Evolutionary conservation across 2,888 invertebrate species (phyloP).

Genomic region (Therioaphis trifolii): DNA sequence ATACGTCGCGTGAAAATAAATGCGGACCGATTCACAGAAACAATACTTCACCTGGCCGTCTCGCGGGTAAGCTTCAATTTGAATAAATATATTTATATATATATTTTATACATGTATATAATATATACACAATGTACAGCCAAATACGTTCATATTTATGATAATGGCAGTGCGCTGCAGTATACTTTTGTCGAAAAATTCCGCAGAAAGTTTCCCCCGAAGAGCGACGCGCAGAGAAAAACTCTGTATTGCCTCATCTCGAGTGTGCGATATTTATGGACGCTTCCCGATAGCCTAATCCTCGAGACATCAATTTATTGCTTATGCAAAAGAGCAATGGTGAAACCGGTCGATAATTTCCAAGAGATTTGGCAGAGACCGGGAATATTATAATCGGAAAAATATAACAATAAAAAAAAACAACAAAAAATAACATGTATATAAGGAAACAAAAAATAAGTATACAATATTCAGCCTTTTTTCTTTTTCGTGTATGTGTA

Average conservation of each 20-base stretch:
- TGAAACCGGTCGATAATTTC: conserved; percentile 56
- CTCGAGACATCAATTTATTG: conserved; percentile 59
- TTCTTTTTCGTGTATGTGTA: not conserved
- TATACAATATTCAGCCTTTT: conserved; percentile 8
- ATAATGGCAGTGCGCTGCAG: not conserved
- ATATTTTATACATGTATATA: too few relatives aligned
- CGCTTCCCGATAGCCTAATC: conserved; percentile 62
- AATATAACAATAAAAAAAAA: conserved; percentile 59
- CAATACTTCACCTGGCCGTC: not conserved
- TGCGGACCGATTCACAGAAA: not conserved
- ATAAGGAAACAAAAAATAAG: not conserved
- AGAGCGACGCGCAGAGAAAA: conserved; percentile 11
- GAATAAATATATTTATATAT: too few relatives aligned
- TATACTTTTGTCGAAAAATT: not conserved
- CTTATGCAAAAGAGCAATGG: conserved; percentile 56
- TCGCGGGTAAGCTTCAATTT: not conserved
- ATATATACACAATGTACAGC: too few relatives aligned
- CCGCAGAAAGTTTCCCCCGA: conserved; percentile 31
- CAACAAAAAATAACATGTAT: conserved; percentile 8
- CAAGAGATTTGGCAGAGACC: conserved; percentile 62
- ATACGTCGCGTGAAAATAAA: not conserved
- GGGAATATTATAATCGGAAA: conserved; percentile 60
- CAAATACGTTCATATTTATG: conserved; percentile 36
- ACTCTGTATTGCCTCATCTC: conserved; percentile 54
- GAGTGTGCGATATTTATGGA: conserved; percentile 60